These are phyloP conservation scores for Conus betulinus DNA, from an alignment of 1,140 invertebrate species.

Conservation along the genomic window DNA sequence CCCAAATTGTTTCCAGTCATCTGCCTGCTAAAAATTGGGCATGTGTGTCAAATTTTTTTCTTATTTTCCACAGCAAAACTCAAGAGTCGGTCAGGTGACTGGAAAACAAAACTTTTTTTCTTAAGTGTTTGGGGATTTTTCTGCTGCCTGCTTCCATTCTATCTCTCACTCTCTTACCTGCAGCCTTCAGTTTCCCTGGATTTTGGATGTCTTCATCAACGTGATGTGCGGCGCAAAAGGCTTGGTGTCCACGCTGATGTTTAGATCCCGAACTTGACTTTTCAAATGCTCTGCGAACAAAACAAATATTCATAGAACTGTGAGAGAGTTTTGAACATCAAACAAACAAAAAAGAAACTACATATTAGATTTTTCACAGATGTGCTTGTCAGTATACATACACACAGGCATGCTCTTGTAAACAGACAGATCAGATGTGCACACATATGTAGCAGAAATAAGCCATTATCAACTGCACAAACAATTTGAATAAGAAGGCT, in stretches of 20 bases:
- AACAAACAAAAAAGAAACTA: too few species aligned
- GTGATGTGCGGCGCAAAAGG: conserved; percentile 10
- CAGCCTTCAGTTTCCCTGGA: not conserved
- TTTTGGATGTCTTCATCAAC: conserved; percentile 16
- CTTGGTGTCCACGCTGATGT: conserved; percentile 4
- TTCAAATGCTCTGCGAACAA: not conserved
- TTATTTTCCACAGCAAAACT: not conserved
- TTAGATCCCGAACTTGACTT: not conserved
- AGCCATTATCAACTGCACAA: too few species aligned
- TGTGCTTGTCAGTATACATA: too few species aligned
- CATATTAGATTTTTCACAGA: too few species aligned
- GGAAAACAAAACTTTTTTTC: not conserved
- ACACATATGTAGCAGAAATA: too few species aligned
- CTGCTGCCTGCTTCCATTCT: not conserved
- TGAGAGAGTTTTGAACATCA: too few species aligned
- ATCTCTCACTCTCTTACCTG: not conserved
- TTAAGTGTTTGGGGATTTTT: not conserved
- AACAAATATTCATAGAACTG: not conserved
- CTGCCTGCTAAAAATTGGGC: too few species aligned
- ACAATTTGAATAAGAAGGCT: too few species aligned
- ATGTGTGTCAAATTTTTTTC: not conserved
- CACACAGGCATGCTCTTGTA: too few species aligned
- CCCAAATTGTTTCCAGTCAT: too few species aligned
- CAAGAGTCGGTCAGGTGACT: not conserved
- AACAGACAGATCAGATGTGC: too few species aligned